Base-by-base conservation (phyloP, 1,140 invertebrate genomes). In the Ganaspis sp. region DNA sequence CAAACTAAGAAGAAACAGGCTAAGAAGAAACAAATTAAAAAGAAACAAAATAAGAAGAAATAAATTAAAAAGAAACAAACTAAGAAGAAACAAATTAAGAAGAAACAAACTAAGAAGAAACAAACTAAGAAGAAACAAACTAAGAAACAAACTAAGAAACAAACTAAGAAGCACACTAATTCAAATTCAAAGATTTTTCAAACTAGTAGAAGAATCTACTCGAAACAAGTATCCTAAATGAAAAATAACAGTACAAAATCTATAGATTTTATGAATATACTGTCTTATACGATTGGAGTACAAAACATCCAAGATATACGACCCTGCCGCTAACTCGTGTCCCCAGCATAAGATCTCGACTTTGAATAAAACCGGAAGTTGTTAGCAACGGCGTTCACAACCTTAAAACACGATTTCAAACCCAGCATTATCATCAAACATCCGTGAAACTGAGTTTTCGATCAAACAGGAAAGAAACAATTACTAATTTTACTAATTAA, bases 311-410 rank as follows among this genome's bases (percentile, higher is more conserved):
- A n/a, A 49, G 45, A 49, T 49, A 49, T 49, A 49, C 45, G 45
- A 49, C 45, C 45, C 45, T 49, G 45, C n/a, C 17, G 45, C n/a
- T 4, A 49, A n/a, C 45, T 49, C n/a, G 45, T 49, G 45, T 49
- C 45, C 6, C 12, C n/a, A 45, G 45, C 45, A n/a, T n/a, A 49
- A 49, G n/a, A 49, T 49, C 45, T 49, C 45, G 42, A 17, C 45
- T 49, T 49, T 49, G 45, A 49, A 49, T 49, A 49, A 49, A 49
- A 49, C 45, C 45, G 45, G 45, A 49, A 49, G n/a, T 49, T 49
- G 17, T 49, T 49, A 49, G 45, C 45, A 6, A 49, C 45, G 45
- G 17, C 17, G n/a, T 49, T 17, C 45, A 49, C 45, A 49, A 49
- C 12, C 42, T 45, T 45, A 45, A 40, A 15, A 15, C 42, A 45